These are phyloP conservation scores for Microcebus jonahi DNA, from an alignment of 2,113 vertebrate genomes.

Conservation along the genomic window DNA sequence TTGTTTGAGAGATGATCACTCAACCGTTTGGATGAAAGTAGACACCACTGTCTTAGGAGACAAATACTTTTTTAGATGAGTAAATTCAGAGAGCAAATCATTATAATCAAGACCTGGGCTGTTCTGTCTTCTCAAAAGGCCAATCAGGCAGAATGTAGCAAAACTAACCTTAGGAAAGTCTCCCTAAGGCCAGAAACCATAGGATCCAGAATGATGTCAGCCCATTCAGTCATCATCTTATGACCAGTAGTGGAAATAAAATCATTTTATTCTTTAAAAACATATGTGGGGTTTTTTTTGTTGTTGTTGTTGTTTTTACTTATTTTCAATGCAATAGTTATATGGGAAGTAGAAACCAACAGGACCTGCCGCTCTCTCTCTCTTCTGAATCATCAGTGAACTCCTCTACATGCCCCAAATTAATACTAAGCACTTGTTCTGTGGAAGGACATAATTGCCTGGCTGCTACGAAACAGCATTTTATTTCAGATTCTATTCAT, in stretches of 20 bases:
- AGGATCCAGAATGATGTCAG: accelerated
- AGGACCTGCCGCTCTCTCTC: not conserved
- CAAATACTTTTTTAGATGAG: not conserved
- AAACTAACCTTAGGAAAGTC: not conserved
- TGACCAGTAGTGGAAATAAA: not conserved
- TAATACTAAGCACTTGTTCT: not conserved
- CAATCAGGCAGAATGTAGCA: not conserved
- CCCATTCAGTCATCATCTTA: not conserved
- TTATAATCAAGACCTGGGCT: not conserved
- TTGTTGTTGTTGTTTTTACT: not conserved
- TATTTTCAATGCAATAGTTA: not conserved
- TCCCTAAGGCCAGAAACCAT: not conserved
- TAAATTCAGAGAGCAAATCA: not conserved
- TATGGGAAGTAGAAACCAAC: not conserved
- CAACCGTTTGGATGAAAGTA: not conserved
- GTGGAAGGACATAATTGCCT: not conserved
- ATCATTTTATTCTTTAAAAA: not conserved
- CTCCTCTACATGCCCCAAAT: not conserved
- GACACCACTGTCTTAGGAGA: not conserved
- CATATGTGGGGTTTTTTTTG: not conserved
- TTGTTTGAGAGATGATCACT: not conserved
- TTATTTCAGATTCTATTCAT: conserved; percentile 48
- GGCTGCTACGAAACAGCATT: not conserved
- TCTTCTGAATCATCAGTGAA: not conserved
- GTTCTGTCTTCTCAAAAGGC: not conserved